Evolutionary conservation across 2,888 invertebrate genomes (phyloP).

Genomic region (Agrilus cyanescens): DNA sequence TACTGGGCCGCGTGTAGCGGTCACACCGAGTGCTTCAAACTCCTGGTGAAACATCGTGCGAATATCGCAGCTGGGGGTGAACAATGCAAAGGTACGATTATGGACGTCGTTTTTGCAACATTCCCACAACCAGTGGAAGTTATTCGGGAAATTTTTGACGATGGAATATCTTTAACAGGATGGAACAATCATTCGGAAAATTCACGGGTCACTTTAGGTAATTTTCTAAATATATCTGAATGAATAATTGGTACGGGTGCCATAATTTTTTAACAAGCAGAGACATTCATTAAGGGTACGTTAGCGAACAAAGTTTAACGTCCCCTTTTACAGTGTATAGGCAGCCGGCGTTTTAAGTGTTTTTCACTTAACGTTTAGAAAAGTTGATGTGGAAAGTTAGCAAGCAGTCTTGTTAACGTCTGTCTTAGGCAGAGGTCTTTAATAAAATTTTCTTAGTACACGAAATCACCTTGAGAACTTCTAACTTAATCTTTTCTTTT

Average conservation of each 20-base stretch:
- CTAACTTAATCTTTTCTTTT: too few relatives aligned
- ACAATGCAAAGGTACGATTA: constrained; percentile 28
- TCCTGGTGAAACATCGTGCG: constrained; percentile 35
- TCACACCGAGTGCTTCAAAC: constrained; percentile 37
- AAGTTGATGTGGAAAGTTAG: too few relatives aligned
- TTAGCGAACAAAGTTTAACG: background rate
- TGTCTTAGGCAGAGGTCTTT: too few relatives aligned
- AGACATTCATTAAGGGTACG: too few relatives aligned
- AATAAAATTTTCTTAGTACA: too few relatives aligned
- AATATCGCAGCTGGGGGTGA: constrained; percentile 27
- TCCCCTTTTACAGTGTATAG: background rate
- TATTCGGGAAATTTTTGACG: constrained; percentile 29
- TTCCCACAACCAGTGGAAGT: constrained; percentile 29
- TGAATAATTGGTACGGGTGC: too few relatives aligned
- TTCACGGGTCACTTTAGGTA: constrained; percentile 18
- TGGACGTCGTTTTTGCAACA: constrained; percentile 31
- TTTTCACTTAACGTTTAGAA: background rate
- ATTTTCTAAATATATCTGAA: constrained; percentile 5
- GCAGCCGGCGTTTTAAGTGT: constrained; percentile 1
- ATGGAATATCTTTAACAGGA: constrained; percentile 20
- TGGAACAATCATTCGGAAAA: constrained; percentile 16
- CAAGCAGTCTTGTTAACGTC: too few relatives aligned
- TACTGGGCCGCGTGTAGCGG: constrained; percentile 42
- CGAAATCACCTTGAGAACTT: too few relatives aligned
- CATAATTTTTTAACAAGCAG: too few relatives aligned